Conservation (phyloP, 1,140 invertebrate species). For the Neuroterus valhalla region DNA sequence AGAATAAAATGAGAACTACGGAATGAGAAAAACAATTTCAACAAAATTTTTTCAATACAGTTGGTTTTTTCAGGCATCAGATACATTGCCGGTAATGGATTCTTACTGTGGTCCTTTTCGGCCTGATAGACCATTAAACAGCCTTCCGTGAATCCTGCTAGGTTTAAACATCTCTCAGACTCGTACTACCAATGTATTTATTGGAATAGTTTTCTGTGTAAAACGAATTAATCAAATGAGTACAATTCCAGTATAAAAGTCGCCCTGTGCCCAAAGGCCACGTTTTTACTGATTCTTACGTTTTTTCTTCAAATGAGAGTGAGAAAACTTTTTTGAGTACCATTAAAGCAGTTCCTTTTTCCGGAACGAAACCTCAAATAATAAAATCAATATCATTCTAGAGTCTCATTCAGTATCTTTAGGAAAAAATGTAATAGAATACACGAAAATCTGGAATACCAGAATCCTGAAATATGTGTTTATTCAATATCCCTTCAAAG, state of each 20-base stretch:
- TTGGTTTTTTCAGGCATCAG: too few species aligned
- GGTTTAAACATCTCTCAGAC: conserved; percentile 4
- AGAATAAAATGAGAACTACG: too few species aligned
- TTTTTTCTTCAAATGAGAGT: not conserved
- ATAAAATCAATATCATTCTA: too few species aligned
- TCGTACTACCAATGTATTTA: conserved; percentile 18
- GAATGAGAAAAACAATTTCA: not conserved
- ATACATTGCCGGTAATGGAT: not conserved
- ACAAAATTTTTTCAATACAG: not conserved
- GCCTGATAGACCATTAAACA: not conserved
- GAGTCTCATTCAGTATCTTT: too few species aligned
- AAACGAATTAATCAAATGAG: not conserved
- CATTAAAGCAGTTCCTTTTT: not conserved
- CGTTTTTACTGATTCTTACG: conserved; percentile 23
- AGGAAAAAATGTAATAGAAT: too few species aligned
- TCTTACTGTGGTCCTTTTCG: not conserved
- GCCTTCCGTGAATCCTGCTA: conserved; percentile 5
- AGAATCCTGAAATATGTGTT: too few species aligned
- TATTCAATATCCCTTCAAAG: too few species aligned
- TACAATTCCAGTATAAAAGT: conserved; percentile 15
- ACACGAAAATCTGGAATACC: too few species aligned
- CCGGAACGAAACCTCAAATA: too few species aligned
- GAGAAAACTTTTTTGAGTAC: not conserved
- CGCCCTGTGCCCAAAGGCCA: conserved; percentile 8
- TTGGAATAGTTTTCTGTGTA: not conserved